These are phyloP conservation scores for fruit fly (Drosophila melanogaster) DNA, from an alignment of 1,140 invertebrate genomes.

Conservation along the genomic window Release_6_plus_ISO1_MT NT_033777.3:7745501-7746000, in stretches of 20 bases:
- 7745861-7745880: neutral
- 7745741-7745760: too few species aligned
- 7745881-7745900: slow-evolving; percentile 1
- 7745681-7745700: too few species aligned
- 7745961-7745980: slow-evolving; percentile 9
- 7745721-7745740: too few species aligned
- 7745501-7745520: neutral
- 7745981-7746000: slow-evolving; percentile 23
- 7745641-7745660: too few species aligned
- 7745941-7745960: neutral
- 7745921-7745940: slow-evolving; percentile 6
- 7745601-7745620: too few species aligned
- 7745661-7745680: too few species aligned
- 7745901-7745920: slow-evolving; percentile 1
- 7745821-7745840: neutral
- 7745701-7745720: too few species aligned
- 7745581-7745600: too few species aligned
- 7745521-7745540: neutral
- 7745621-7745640: too few species aligned
- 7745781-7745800: too few species aligned
- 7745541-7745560: neutral
- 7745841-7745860: slow-evolving; percentile 2
- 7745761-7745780: too few species aligned
- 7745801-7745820: neutral
- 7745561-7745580: neutral